These are phyloP conservation scores for Nomada ferruginata DNA, from an alignment of 2,888 invertebrate genomes.

Conservation along the genomic window DNA sequence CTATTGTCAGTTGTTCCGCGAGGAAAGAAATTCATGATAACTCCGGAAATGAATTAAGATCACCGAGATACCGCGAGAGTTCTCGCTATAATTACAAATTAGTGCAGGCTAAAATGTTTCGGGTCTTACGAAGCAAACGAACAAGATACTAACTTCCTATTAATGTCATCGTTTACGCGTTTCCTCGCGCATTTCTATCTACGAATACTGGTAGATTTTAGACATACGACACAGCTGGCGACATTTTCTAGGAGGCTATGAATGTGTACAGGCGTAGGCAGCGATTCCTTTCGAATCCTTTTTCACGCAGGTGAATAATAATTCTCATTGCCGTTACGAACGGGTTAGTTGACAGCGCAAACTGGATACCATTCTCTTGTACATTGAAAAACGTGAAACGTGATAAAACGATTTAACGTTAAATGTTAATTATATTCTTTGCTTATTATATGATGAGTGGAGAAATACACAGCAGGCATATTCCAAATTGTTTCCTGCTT, in stretches of 20 bases:
- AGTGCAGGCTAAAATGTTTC: neutral
- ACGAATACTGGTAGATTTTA: neutral
- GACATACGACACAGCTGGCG: neutral
- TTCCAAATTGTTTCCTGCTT: no score
- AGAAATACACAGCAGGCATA: no score
- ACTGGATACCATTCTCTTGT: neutral
- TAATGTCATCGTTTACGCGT: conserved; percentile 31
- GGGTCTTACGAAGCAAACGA: neutral
- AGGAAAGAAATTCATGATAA: neutral
- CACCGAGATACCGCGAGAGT: neutral
- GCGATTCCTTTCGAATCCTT: conserved; percentile 10
- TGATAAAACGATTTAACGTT: neutral
- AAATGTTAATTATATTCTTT: no score
- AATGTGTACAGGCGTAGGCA: neutral
- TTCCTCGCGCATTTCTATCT: conserved; percentile 19
- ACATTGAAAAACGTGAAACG: neutral
- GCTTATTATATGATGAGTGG: no score
- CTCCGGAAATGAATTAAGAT: neutral
- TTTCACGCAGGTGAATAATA: neutral
- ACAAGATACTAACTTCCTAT: neutral
- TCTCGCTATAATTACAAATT: conserved; percentile 4
- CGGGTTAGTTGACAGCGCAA: neutral
- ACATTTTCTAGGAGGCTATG: conserved; percentile 9
- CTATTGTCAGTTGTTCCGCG: neutral
- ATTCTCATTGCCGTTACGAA: neutral